Percentiles rank a stretch among this genome's conserved stretches.
Conservation (phyloP, 2,888 invertebrate genomes). For the Agonopterix subpropinquella region DNA sequence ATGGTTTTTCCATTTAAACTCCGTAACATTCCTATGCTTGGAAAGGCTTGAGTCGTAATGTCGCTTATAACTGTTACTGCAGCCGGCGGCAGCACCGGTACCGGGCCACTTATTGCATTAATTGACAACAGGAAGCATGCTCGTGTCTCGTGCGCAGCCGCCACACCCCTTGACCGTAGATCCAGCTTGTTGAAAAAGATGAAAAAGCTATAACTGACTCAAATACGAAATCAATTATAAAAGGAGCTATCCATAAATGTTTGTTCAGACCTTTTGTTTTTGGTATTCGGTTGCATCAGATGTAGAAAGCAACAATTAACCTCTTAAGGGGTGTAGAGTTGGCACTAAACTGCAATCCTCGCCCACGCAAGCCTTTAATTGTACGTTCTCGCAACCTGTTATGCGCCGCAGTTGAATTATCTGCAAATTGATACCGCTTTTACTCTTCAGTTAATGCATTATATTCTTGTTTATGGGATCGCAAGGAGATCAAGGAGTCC, state of each 20-base stretch:
- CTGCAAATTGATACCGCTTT: conserved; percentile 37
- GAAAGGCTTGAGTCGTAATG: neutral
- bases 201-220: too few relatives aligned
- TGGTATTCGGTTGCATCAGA: too few relatives aligned
- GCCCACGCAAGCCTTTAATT: conserved; percentile 36
- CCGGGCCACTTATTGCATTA: conserved; percentile 39
- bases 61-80: conserved; percentile 22
- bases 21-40: neutral
- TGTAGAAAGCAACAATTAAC: conserved; percentile 13
- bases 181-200: neutral
- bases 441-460: conserved; percentile 7
- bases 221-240: too few relatives aligned
- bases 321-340: conserved; percentile 15
- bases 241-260: too few relatives aligned
- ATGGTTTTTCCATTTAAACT: neutral
- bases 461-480: too few relatives aligned
- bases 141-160: conserved; percentile 12
- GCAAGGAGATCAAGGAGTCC: too few relatives aligned
- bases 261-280: too few relatives aligned
- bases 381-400: conserved; percentile 31
- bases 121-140: conserved; percentile 48
- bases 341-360: conserved; percentile 35
- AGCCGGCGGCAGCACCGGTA: conserved; percentile 19
- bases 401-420: conserved; percentile 17
- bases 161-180: conserved; percentile 17